Base-by-base conservation (phyloP, 2,888 invertebrate species). In the Dolichomitus sp. region DNA sequence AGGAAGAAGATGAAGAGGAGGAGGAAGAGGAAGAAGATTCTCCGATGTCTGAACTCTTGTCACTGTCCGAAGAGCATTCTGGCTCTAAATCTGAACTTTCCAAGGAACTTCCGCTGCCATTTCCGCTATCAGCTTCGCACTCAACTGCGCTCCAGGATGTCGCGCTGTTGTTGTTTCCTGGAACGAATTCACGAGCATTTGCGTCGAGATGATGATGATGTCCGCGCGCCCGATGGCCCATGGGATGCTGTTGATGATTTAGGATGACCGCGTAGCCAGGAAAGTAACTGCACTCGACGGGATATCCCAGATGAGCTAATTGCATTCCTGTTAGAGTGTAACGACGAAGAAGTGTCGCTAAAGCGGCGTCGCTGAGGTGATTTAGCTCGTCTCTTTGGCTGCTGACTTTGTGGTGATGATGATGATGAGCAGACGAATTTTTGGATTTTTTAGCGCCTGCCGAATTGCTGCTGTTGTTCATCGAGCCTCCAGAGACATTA, bases 171-270 rank as follows among this genome's bases (percentile, higher is more conserved):
- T 23, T 61, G 23, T 77, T 54, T 0, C 85, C 84, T 0, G 96
- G 96, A 52, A 96, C 95, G 88, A 96, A 96, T 90, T 96, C 96
- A 33, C 95, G 95, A 12, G 96, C 96, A 91, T 96, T 96, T 33
- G 95, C 96, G 89, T 97, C 96, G 91, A 96, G 95, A 40, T 82
- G 73, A 23, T 86, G 86, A 80, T 50, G 74, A 6, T 59, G 93
- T 4, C 6, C 23, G 4, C 73, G 77, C 87, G 84, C 92, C 91
- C 89, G 77, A 17, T 84, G 77, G 2, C 40, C 75, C 40, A 80
- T 82, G 17, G 63, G 78, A 23, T 83, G 78, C 17, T 85, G 72
- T 7, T 63, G 80, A 50, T 90, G 88, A 77, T 96, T 96, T 90
- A 95, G 96, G 74, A 97, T 95, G 86, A 96, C 95, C 6, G 96